phyloP scores from a whole-genome alignment of 2,797 vertebrate species.

The Carcharodon carcharias region DNA sequence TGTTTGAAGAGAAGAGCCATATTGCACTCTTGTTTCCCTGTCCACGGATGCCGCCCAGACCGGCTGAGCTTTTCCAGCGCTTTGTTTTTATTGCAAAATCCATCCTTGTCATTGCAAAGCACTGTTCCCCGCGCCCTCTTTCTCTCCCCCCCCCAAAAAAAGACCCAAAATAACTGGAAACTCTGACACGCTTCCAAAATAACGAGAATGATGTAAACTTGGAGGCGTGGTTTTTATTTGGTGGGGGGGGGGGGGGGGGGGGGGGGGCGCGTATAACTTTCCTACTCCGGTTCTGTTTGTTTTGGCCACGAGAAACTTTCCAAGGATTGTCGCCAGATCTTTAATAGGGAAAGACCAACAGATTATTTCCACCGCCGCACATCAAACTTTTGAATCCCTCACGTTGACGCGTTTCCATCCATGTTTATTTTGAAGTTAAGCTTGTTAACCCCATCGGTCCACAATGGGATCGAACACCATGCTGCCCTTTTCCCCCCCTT shows the following conservation, averaged over 20 bases:
- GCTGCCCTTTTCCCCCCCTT: too few relatives aligned
- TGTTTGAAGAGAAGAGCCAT: too few relatives aligned
- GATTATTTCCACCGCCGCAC: not conserved
- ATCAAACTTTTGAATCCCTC: not conserved
- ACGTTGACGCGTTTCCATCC: not conserved
- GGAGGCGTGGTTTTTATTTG: not conserved
- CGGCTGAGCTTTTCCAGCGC: not conserved
- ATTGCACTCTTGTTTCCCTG: not conserved
- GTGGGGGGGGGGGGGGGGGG: too few relatives aligned
- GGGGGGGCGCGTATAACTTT: not conserved
- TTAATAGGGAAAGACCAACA: not conserved
- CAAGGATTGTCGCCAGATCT: not conserved
- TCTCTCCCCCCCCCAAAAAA: not conserved
- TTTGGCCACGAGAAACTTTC: constrained; percentile 18
- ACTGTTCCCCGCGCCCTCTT: too few relatives aligned
- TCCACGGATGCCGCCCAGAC: too few relatives aligned
- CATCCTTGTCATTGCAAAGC: not conserved
- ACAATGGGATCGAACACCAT: not conserved
- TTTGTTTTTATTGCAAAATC: not conserved
- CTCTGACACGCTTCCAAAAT: not conserved
- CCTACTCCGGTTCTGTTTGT: not conserved
- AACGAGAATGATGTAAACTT: constrained; percentile 12
- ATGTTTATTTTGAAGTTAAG: not conserved
- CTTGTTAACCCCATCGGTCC: not conserved
- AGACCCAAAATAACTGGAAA: not conserved